Conservation (phyloP, 1,140 invertebrate species). For the Tribolium castaneum region DNA sequence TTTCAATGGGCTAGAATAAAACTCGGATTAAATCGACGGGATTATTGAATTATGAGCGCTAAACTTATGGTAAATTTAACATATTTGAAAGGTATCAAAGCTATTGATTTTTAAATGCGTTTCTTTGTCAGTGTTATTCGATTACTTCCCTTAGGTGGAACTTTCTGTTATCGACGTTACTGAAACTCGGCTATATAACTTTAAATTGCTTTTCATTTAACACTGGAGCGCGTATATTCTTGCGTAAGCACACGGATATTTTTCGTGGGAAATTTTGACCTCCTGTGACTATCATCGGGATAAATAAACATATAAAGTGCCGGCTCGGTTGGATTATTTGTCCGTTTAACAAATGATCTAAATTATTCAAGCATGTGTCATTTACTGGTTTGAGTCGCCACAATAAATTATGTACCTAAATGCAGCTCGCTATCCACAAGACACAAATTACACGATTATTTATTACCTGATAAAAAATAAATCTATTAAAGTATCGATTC, state of each 20-base stretch:
- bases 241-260: slow-evolving; percentile 3
- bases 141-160: slow-evolving; percentile 33
- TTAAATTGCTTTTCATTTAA: slow-evolving; percentile 36
- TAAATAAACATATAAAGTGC: slow-evolving; percentile 5
- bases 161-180: slow-evolving; percentile 35
- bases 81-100: slow-evolving; percentile 31
- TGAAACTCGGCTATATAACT: slow-evolving; percentile 34
- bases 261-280: not conserved
- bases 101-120: slow-evolving; percentile 34
- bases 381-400: slow-evolving; percentile 3
- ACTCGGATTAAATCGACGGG: not conserved
- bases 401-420: slow-evolving; percentile 9
- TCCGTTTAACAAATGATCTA: slow-evolving; percentile 29
- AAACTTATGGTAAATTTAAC: slow-evolving; percentile 24
- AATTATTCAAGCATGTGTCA: slow-evolving; percentile 19
- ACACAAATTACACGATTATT: not conserved
- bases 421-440: not conserved
- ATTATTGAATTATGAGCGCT: slow-evolving; percentile 1
- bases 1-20: not conserved
- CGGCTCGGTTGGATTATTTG: slow-evolving; percentile 15
- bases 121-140: slow-evolving; percentile 34
- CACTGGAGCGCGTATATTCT: slow-evolving; percentile 21
- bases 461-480: not conserved
- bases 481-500: not conserved
- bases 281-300: slow-evolving; percentile 1